phyloP scores from a whole-genome alignment of 2,797 vertebrate species.

The Myioborus miniatus region DNA sequence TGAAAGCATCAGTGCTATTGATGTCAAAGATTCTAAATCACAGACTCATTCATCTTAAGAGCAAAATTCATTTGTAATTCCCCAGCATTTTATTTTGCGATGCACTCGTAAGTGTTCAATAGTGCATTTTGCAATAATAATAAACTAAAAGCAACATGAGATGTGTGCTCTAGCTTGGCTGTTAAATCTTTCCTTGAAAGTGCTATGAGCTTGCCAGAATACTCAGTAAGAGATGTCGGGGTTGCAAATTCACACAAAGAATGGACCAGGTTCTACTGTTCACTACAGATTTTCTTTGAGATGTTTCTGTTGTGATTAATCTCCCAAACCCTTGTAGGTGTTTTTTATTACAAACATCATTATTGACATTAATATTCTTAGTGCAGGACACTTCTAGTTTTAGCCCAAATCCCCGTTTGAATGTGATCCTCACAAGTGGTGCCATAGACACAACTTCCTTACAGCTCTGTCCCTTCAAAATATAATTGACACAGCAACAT shows the following conservation, averaged over 20 bases:
- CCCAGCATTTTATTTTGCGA: slow-evolving; percentile 1
- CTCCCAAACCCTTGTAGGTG: background rate
- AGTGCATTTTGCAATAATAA: slow-evolving; percentile 64
- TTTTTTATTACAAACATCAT: background rate
- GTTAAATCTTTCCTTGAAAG: slow-evolving; percentile 67
- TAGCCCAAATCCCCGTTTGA: background rate
- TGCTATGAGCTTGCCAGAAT: slow-evolving; percentile 61
- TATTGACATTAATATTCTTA: background rate
- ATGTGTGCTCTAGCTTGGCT: slow-evolving; percentile 62
- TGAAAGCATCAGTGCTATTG: background rate
- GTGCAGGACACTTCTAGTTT: background rate
- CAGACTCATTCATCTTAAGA: background rate
- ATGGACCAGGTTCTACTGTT: background rate
- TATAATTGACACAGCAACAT: background rate
- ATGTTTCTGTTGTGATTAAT: background rate
- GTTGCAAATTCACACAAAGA: slow-evolving; percentile 51
- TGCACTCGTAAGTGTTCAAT: slow-evolving; percentile 19
- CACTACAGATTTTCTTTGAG: background rate
- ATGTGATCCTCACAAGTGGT: background rate
- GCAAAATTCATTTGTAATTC: background rate
- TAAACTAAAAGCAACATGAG: slow-evolving; percentile 58
- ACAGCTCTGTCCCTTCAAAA: background rate
- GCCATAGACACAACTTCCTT: background rate
- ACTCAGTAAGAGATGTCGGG: slow-evolving; percentile 53
- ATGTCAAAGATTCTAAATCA: slow-evolving; percentile 1